phyloP scores from a whole-genome alignment of 2,797 vertebrate genomes.

The Cynodonichthys magdalenae region DNA sequence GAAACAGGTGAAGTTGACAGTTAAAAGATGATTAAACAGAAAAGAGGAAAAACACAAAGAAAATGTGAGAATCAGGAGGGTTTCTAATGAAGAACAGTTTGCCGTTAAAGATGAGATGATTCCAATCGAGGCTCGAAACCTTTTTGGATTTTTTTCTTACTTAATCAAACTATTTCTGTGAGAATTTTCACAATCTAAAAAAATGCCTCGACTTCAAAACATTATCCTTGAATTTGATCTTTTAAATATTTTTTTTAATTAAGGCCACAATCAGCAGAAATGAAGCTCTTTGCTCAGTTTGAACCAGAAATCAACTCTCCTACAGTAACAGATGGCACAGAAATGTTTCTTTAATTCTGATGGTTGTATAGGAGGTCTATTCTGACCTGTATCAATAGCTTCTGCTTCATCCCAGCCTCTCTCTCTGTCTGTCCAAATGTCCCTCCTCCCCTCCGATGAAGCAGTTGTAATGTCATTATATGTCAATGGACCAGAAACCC shows the following conservation, averaged over 20 bases:
- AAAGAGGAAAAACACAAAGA: constrained; percentile 49
- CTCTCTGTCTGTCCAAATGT: constrained; percentile 87
- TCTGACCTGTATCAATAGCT: constrained; percentile 87
- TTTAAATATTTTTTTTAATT: too few relatives aligned
- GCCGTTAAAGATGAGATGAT: background rate
- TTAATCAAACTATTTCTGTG: too few relatives aligned
- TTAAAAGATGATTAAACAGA: constrained; percentile 30
- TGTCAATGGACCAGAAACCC: constrained; percentile 87
- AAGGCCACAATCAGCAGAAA: background rate
- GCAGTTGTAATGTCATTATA: constrained; percentile 87
- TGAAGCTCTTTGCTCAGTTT: background rate
- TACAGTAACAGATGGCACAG: constrained; percentile 28
- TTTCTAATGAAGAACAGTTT: constrained; percentile 15
- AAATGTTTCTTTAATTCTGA: constrained; percentile 33
- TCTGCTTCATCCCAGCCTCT: constrained; percentile 86
- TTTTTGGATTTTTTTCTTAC: too few relatives aligned
- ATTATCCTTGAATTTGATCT: too few relatives aligned
- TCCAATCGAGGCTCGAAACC: background rate
- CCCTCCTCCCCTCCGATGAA: constrained; percentile 85
- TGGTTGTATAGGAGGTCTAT: constrained; percentile 74
- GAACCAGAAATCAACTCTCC: constrained; percentile 8
- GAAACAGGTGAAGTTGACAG: background rate
- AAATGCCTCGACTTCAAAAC: too few relatives aligned
- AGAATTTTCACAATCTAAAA: too few relatives aligned
- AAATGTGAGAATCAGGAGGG: constrained; percentile 24